phyloP scores from a whole-genome alignment of 2,113 vertebrate genomes.

The Gallinago undulata region DNA sequence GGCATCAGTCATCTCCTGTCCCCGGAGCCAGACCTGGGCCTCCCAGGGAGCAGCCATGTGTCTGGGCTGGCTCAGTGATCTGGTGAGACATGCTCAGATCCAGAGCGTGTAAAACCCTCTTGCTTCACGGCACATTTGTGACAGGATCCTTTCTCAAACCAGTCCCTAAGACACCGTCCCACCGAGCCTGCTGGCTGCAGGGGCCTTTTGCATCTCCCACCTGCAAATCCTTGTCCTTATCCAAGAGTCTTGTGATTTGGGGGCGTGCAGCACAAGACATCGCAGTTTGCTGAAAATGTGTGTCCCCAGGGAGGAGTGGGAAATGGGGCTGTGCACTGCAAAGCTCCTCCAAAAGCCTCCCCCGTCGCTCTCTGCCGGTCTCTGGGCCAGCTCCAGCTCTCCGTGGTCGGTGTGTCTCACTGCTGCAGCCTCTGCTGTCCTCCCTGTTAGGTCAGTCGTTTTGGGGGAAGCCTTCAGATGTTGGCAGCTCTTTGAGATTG shows the following conservation, averaged over 20 bases:
- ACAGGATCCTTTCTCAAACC: neutral
- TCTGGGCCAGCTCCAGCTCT: neutral
- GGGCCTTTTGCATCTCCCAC: neutral
- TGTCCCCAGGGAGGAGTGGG: neutral
- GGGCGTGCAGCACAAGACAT: neutral
- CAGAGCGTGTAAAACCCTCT: neutral
- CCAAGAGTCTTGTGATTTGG: neutral
- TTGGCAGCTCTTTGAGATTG: neutral
- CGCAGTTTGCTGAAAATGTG: rapidly evolving
- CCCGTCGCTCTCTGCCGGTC: neutral
- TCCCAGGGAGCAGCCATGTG: rapidly evolving
- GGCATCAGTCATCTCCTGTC: neutral
- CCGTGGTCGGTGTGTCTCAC: rapidly evolving
- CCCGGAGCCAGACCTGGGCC: neutral
- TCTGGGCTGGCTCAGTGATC: neutral
- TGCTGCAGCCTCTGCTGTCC: neutral
- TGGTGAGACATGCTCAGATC: neutral
- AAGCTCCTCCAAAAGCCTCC: neutral
- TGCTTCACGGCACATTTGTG: neutral
- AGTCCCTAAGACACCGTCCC: neutral
- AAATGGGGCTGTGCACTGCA: neutral
- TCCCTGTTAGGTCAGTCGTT: neutral
- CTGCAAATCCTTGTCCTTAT: neutral
- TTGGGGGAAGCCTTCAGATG: neutral
- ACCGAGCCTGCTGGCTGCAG: neutral